Base-by-base conservation (phyloP, 2,113 vertebrate species). In the Eonycteris spelaea region DNA sequence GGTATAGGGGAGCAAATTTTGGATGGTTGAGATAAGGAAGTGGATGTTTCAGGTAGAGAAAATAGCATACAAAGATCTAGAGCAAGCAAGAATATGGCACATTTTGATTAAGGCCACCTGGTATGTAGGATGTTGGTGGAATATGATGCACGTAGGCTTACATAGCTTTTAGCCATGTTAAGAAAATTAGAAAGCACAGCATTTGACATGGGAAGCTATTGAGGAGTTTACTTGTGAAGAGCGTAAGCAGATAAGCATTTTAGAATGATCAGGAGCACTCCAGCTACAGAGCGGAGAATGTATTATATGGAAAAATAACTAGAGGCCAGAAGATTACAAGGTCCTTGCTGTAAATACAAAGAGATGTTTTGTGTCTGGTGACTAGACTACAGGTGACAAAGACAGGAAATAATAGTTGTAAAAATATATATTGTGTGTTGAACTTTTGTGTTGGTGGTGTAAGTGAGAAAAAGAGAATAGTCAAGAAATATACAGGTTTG, bases 41-140 rank as follows among this genome's bases (percentile, higher is more conserved):
- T 85, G 6, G 15, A 26, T 80, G 14, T 33, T 92, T 92, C 18
- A 57, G n/a, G 35, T 5, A 79, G 57, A 87, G 33, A 51, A 96
- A 87, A 80, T 40, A 63, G 40, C 0, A 30, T 24, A 71, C n/a
- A 95, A 91, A 38, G 7, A 59, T 45, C 38, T 59, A 30, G 30
- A 45, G 2, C 4, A 75, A 57, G 6, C 28, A 38, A 57, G 14
- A 40, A 15, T 10, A 86, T 12, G 19, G 14, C 6, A 74, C 30
- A 40, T 75, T 74, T 15, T 79, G 28, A 55, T 48, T 82, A 91
- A 38, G 40, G 12, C 3, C 38, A 9, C 0, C 14, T 48, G 11
- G 5, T 10, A 2, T 2, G 15, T 5, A 48, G 55, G 3, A 35
- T 16, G 15, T 51, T 38, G 22, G 7, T 63, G 0, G 35, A 18